A percentile compares a stretch with the other conserved stretches of the same genome.
phyloP scores from a whole-genome alignment of 2,797 vertebrate genomes.

The Alouatta caraya region DNA sequence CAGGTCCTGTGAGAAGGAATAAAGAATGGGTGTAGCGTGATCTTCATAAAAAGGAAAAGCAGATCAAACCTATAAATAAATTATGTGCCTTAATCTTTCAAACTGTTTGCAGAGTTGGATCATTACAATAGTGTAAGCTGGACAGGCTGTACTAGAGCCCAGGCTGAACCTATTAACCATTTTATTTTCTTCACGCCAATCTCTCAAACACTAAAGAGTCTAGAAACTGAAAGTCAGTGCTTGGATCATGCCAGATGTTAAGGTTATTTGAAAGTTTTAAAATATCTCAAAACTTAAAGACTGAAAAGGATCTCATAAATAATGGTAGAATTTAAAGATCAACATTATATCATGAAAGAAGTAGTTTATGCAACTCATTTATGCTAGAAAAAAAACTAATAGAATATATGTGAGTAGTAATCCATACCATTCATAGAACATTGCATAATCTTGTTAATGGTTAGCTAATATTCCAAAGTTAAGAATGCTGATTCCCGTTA shows the following conservation, averaged over 20 bases:
- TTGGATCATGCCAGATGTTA: background rate
- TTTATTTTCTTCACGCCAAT: no score
- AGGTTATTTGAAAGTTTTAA: background rate
- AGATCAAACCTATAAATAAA: background rate
- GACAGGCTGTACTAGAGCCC: background rate
- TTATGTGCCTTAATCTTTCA: background rate
- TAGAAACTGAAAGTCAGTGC: background rate
- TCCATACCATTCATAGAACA: background rate
- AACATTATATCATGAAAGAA: background rate
- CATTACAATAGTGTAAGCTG: background rate
- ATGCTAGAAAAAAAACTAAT: background rate
- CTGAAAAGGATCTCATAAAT: background rate
- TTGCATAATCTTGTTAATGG: background rate
- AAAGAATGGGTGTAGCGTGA: background rate
- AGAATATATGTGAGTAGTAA: background rate
- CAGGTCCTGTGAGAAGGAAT: background rate
- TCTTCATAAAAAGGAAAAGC: background rate
- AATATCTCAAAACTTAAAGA: background rate
- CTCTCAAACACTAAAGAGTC: background rate
- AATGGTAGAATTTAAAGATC: background rate
- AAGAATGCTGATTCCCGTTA: background rate
- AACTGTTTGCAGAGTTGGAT: background rate
- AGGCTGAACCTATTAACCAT: background rate
- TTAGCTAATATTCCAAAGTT: background rate
- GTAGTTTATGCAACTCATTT: background rate